Evolutionary conservation across 2,888 invertebrate species (phyloP), one percentile per base, ranked within the genome.

Genomic region (Calliscelio sp.): DNA sequence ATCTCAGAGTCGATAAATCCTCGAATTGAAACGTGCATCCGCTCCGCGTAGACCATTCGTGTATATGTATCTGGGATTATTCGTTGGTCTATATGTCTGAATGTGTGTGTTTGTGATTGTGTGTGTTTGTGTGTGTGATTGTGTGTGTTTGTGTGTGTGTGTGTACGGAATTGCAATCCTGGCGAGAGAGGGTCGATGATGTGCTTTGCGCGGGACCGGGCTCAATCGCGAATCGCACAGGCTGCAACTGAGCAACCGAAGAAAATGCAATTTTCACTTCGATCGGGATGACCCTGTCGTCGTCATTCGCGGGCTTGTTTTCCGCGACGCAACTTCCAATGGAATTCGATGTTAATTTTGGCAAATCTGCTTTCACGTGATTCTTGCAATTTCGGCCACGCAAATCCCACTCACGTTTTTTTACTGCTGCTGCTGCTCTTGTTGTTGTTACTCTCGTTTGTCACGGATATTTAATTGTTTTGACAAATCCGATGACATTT

Each of bases 191-290:
- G 84, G 80, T 84, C 84, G 84, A 84, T 84, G 84, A 84, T 80
- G 84, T 84, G 84, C 84, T 84, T 68, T 71, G 78, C 74, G 70
- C 66, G 71, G 71, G 63, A 78, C 81, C 74, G 81, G 78, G 84
- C 80, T 85, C 85, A 85, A 81, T 85, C 85, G 81, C 78, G 85
- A 78, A 49, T 78, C 78, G 65, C 74, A 20, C 71, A 61, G 28
- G 8, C 53, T 66, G 74, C 75, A 38, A 81, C 70, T 51, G 81
- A 66, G 55, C 66, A 24, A 20, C 83, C 71, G 84, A 84, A 78
- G 84, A 81, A 81, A 84, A 84, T 81, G 83, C 79, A 83, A 83
- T 79, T 78, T 74, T 78, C 79, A 51, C 83, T 74, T 83, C 83
- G 74, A 78, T 83, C 78, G 63, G 35, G 66, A 78, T 68, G 82